Conservation (phyloP, 2,797 vertebrate genomes). For the Alfaro cultratus region DNA sequence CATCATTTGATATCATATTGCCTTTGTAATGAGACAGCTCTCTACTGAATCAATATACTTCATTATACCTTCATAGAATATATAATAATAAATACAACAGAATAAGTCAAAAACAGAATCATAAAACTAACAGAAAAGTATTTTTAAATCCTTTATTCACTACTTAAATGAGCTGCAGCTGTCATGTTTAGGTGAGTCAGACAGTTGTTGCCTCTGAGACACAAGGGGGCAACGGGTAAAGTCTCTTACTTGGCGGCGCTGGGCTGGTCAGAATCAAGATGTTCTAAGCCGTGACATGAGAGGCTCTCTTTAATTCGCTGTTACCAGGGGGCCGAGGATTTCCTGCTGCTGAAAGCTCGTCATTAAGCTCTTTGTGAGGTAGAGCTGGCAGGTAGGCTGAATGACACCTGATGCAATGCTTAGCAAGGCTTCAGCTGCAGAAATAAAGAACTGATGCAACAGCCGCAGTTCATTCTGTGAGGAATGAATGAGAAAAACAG, state of each 20-base stretch:
- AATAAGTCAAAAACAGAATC: not conserved
- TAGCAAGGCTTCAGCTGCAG: conserved; percentile 26
- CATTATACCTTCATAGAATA: too few species aligned
- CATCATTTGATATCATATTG: too few species aligned
- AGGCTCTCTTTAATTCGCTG: conserved; percentile 76
- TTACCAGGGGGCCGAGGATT: conserved; percentile 66
- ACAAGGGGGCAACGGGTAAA: conserved; percentile 53
- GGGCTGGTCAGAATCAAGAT: conserved; percentile 48
- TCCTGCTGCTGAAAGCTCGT: conserved; percentile 35
- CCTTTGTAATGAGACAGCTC: too few species aligned
- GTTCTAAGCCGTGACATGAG: conserved; percentile 62
- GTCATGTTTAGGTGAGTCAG: conserved; percentile 56
- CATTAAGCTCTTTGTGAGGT: conserved; percentile 68
- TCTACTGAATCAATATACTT: too few species aligned
- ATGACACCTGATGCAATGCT: conserved; percentile 47
- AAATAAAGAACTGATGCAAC: conserved; percentile 23
- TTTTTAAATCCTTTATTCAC: not conserved
- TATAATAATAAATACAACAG: not conserved
- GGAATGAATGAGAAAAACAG: conserved; percentile 11
- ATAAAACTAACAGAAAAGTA: not conserved
- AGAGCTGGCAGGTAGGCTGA: conserved; percentile 45
- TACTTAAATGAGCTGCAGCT: conserved; percentile 19
- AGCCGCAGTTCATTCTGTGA: not conserved
- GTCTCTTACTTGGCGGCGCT: conserved; percentile 50
- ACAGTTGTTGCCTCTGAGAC: conserved; percentile 52